Evolutionary conservation across 1,140 invertebrate species (phyloP).

Genomic region (Brevipalpus yothersi): DNA sequence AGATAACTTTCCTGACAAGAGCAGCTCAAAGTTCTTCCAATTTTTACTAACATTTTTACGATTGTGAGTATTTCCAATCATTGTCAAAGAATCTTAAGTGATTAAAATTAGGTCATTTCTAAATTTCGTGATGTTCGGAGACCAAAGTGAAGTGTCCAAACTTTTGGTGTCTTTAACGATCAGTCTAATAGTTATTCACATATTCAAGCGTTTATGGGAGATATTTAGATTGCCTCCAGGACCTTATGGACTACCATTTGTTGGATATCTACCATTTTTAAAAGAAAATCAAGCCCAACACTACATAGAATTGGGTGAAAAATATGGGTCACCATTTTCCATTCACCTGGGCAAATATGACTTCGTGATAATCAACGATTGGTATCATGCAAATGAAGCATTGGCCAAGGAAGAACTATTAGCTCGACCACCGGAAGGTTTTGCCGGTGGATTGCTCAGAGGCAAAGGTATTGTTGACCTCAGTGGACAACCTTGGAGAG

Average conservation of each 20-base stretch:
- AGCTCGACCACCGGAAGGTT: conserved; percentile 1
- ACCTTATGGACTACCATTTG: conserved; percentile 10
- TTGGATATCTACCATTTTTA: conserved; percentile 12
- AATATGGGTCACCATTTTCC: conserved; percentile 9
- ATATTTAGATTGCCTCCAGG: not conserved
- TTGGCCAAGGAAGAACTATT: conserved; percentile 7
- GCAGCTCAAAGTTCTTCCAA: too few species aligned
- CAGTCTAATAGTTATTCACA: not conserved
- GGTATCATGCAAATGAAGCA: conserved; percentile 8
- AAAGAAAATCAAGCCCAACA: conserved; percentile 2
- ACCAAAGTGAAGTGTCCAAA: too few species aligned
- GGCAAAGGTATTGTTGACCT: conserved; percentile 1
- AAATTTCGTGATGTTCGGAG: too few species aligned
- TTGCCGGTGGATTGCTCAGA: not conserved
- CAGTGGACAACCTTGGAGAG: conserved; percentile 37
- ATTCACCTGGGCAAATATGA: conserved; percentile 7
- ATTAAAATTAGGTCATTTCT: too few species aligned
- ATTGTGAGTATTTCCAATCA: too few species aligned
- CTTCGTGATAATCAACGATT: conserved; percentile 11
- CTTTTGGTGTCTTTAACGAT: too few species aligned
- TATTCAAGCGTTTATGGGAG: not conserved
- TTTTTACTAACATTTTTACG: too few species aligned
- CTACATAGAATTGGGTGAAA: conserved; percentile 3
- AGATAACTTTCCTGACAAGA: too few species aligned
- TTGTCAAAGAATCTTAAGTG: too few species aligned